Conservation (phyloP, 2,113 vertebrate genomes). For the Collichthys lucidus region DNA sequence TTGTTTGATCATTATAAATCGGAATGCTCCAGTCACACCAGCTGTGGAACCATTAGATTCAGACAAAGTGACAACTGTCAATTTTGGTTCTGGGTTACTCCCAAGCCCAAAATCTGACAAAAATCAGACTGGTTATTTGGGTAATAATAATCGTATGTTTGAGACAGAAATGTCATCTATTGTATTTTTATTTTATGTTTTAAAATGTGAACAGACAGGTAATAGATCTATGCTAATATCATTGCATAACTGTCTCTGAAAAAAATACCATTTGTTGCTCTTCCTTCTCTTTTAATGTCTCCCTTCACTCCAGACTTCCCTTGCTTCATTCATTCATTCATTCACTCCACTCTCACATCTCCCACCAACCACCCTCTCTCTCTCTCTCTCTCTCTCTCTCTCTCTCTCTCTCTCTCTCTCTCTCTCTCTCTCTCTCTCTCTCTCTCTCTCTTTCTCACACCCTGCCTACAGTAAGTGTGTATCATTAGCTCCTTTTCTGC, state of each 20-base stretch:
- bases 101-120: not conserved
- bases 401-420: constrained; percentile 29
- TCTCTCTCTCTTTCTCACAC: constrained; percentile 32
- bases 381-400: constrained; percentile 26
- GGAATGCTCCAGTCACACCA: not conserved
- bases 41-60: not conserved
- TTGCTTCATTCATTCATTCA: constrained; percentile 15
- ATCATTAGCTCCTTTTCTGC: constrained; percentile 83
- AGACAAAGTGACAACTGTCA: not conserved
- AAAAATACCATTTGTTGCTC: not conserved
- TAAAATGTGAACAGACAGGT: not conserved
- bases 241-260: not conserved
- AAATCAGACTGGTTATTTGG: not conserved
- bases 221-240: not conserved
- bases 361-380: constrained; percentile 9
- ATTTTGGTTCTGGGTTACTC: not conserved
- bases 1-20: not conserved
- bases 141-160: not conserved
- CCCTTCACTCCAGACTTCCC: constrained; percentile 10
- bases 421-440: constrained; percentile 28
- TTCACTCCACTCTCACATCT: constrained; percentile 13
- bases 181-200: not conserved
- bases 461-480: constrained; percentile 60
- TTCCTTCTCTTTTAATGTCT: constrained; percentile 31
- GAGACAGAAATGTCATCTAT: not conserved